These are phyloP conservation scores for Gadopsis bispinosus DNA, from an alignment of 2,797 vertebrate species.

Conservation along the genomic window DNA sequence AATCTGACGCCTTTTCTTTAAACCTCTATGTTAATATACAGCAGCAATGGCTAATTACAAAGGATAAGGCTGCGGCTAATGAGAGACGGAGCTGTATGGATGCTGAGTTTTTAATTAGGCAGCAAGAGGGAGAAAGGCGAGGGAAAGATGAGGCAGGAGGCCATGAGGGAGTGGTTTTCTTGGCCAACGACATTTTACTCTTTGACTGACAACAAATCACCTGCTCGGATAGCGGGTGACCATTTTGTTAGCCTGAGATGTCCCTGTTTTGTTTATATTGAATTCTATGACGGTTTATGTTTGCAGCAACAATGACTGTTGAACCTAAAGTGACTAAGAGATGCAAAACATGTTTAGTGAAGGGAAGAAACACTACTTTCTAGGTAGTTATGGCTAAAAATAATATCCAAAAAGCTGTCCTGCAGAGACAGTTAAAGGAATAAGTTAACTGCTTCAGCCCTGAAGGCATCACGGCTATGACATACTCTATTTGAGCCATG, in stretches of 20 bases:
- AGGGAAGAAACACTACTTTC: constrained; percentile 17
- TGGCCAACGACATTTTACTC: constrained; percentile 19
- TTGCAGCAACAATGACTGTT: not conserved
- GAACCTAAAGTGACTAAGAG: constrained; percentile 17
- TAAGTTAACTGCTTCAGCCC: constrained; percentile 43
- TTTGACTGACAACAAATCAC: constrained; percentile 46
- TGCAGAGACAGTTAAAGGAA: constrained; percentile 29
- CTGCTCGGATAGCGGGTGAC: not conserved
- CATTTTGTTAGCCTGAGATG: not conserved
- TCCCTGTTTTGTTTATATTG: not conserved
- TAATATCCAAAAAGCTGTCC: constrained; percentile 8
- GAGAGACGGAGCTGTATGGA: constrained; percentile 45
- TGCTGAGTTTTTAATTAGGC: constrained; percentile 71
- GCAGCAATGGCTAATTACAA: constrained; percentile 70
- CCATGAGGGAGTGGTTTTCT: constrained; percentile 43
- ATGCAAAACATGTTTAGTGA: not conserved
- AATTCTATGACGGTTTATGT: not conserved
- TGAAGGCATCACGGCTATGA: constrained; percentile 31
- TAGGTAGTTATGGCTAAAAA: constrained; percentile 8
- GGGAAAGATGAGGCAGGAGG: constrained; percentile 21
- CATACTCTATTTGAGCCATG: constrained; percentile 64
- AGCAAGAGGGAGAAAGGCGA: constrained; percentile 9
- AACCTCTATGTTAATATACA: constrained; percentile 42
- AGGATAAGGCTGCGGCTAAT: constrained; percentile 65
- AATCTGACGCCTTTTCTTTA: constrained; percentile 58